Conservation (phyloP, 2,113 vertebrate species). For the Anseranas semipalmata region DNA sequence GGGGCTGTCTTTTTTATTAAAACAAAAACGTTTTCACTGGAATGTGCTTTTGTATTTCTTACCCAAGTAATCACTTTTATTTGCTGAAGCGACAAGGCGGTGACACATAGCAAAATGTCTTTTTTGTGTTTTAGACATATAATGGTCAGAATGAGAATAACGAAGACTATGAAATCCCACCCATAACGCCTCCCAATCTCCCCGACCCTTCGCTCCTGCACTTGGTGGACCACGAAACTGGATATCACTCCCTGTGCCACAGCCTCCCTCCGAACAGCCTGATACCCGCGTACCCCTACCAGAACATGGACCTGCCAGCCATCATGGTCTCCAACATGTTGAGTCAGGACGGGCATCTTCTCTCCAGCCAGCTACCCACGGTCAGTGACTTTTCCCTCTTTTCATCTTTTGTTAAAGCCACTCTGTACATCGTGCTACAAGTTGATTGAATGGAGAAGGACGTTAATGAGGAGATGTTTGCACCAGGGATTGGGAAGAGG, state of each 20-base stretch:
- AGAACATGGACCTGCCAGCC: conserved; percentile 93
- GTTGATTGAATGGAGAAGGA: background rate
- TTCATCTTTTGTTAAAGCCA: accelerated
- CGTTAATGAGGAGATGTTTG: background rate
- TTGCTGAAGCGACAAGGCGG: background rate
- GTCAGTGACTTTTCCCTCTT: conserved; percentile 80
- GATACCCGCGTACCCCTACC: conserved; percentile 94
- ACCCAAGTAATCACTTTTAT: accelerated
- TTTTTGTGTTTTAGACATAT: conserved; percentile 83
- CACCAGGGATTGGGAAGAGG: accelerated
- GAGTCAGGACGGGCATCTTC: conserved; percentile 93
- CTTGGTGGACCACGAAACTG: conserved; percentile 93
- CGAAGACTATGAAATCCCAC: conserved; percentile 98
- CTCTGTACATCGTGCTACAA: background rate
- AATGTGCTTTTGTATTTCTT: background rate
- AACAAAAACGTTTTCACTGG: background rate
- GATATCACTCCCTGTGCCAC: conserved; percentile 94
- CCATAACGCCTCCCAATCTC: conserved; percentile 96
- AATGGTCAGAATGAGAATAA: conserved; percentile 86
- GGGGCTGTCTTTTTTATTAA: background rate
- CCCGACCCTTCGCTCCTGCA: conserved; percentile 93
- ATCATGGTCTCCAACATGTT: conserved; percentile 99
- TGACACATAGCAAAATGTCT: background rate
- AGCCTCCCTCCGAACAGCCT: conserved; percentile 91
- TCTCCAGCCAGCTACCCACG: conserved; percentile 94